Evolutionary conservation across 2,113 vertebrate species (phyloP).

Genomic region (Procavia capensis): DNA sequence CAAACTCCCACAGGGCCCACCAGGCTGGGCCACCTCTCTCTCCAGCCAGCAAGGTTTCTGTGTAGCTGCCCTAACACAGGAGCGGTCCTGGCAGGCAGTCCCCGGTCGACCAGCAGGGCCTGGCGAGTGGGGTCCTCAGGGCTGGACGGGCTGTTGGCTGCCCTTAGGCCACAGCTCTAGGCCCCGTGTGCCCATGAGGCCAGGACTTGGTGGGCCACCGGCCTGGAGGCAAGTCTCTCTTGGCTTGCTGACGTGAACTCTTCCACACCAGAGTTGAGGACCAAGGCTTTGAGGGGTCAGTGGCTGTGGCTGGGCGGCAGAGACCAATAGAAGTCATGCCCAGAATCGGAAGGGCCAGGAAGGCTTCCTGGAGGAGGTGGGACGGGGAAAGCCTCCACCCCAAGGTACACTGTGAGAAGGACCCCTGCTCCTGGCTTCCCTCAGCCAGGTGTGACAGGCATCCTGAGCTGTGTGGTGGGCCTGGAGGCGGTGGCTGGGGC

Average conservation of each 20-base stretch:
- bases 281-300: fast-evolving
- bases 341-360: background rate
- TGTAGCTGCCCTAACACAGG: fast-evolving
- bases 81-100: fast-evolving
- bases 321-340: fast-evolving
- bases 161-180: fast-evolving
- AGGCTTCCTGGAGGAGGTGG: background rate
- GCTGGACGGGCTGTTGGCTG: fast-evolving
- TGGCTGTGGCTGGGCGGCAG: background rate
- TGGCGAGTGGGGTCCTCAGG: background rate
- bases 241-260: too few relatives aligned
- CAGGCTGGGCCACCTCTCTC: background rate
- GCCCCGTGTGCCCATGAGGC: fast-evolving
- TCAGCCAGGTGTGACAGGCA: fast-evolving
- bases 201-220: background rate
- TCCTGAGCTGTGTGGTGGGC: fast-evolving
- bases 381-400: background rate
- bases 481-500: background rate
- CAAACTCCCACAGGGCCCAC: background rate
- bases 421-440: too few relatives aligned
- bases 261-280: background rate
- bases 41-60: background rate
- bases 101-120: background rate
- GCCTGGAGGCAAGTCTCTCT: background rate
- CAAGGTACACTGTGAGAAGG: fast-evolving